Percentiles rank a stretch among this genome's conserved stretches.
These are phyloP conservation scores for Heliocidaris tuberculata DNA, from an alignment of 35 echinoderm and acorn worm genomes.

Conservation along the genomic window DNA sequence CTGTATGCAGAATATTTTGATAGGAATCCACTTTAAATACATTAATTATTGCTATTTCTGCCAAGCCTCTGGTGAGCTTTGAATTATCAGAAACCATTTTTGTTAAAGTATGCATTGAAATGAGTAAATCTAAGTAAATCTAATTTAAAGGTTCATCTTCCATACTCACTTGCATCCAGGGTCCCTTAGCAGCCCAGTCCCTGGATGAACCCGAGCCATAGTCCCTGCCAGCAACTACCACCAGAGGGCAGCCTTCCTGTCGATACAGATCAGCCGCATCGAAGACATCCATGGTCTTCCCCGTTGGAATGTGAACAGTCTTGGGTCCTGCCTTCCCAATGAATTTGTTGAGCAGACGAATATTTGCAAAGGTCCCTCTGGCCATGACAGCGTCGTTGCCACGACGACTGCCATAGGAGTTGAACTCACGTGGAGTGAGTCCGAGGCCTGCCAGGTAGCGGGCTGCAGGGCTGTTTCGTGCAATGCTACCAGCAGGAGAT, in stretches of 20 bases:
- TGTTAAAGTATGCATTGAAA: no score
- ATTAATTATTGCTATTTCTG: no score
- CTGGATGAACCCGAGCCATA: slow-evolving; percentile 96
- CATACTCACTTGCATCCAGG: slow-evolving; percentile 84
- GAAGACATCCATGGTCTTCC: slow-evolving; percentile 89
- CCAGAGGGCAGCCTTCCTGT: slow-evolving; percentile 55
- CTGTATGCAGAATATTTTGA: no score
- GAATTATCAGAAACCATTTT: no score
- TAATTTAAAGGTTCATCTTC: no score
- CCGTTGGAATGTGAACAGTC: slow-evolving; percentile 82
- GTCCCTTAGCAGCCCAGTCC: slow-evolving; percentile 99
- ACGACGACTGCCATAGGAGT: slow-evolving; percentile 98
- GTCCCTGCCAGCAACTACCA: slow-evolving; percentile 88
- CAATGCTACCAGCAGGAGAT: slow-evolving; percentile 96
- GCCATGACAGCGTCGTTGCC: slow-evolving; percentile 98
- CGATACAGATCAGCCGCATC: slow-evolving; percentile 83
- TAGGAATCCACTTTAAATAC: no score
- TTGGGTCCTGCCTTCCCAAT: slow-evolving; percentile 92
- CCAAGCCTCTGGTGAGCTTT: no score
- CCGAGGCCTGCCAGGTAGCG: slow-evolving; percentile 78
- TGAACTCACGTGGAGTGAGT: slow-evolving; percentile 89
- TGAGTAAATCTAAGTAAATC: no score
- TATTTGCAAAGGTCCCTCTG: slow-evolving; percentile 97
- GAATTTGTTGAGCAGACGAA: slow-evolving; percentile 92
- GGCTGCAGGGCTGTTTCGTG: slow-evolving; percentile 91